Evolutionary conservation across 1,140 invertebrate species (phyloP), one percentile per base, ranked within the genome.

Genomic region (Colletes gigas): DNA sequence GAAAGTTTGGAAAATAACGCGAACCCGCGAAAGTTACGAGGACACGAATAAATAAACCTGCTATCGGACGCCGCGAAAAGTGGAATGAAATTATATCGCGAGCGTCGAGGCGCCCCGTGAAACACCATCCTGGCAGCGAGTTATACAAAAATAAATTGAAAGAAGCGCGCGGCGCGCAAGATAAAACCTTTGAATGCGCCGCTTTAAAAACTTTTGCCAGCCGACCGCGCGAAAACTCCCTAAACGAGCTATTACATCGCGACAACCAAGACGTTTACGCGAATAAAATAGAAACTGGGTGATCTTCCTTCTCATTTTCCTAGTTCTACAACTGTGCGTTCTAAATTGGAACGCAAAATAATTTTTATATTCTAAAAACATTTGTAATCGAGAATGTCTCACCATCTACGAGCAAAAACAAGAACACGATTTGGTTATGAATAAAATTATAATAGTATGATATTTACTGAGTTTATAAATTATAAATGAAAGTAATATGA

Each of bases 121-220:
- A 30, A 30, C 30, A 30, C 30, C 30, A 30, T 30, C 30, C 30
- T 30, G 30, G n/a, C 44, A 41, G 30, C 6, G 10, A 3, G 12
- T 67, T 59, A 47, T 21, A 57, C 44, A 47, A 17, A 19, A 30
- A 67, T 76, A 76, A 76, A 76, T 76, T 76, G 63, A 76, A 76
- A 47, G 55, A 59, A 44, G 69, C n/a, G 21, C 17, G 47, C 39
- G 14, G 55, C 6, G n/a, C 12, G n/a, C 10, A 47, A 47, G 19
- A 21, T 44, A n/a, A 67, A 65, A 66, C 50, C 63, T 66, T 57
- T 54, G 65, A 66, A 30, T 57, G 50, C 7, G 50, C 7, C 41
- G 39, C 73, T 66, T 75, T 55, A 57, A 75, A 75, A 75, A 75
- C 73, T 75, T 75, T 75, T 44, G 14, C 50, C 47, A 75, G 39